Conservation (phyloP, 2,888 invertebrate genomes). For the Cordilura impudica region DNA sequence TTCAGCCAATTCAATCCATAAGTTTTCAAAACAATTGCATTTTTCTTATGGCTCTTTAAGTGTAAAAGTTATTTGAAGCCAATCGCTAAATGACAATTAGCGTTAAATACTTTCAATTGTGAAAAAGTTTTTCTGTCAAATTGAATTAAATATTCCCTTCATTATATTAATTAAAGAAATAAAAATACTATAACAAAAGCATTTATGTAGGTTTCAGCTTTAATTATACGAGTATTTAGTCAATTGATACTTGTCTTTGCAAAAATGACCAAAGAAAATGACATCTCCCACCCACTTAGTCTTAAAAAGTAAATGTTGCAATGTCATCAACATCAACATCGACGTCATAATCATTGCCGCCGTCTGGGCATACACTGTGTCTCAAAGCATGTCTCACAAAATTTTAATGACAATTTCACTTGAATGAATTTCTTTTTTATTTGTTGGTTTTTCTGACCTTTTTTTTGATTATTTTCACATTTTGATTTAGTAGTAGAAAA, state of each 20-base stretch:
- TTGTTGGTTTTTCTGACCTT: background rate
- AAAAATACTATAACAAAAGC: too few relatives aligned
- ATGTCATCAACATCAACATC: background rate
- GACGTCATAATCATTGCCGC: background rate
- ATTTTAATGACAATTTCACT: slow-evolving; percentile 35
- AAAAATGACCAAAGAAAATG: slow-evolving; percentile 25
- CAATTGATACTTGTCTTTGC: slow-evolving; percentile 29
- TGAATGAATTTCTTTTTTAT: slow-evolving; percentile 1
- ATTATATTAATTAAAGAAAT: background rate
- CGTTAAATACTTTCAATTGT: too few relatives aligned
- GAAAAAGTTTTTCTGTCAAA: background rate
- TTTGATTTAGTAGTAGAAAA: slow-evolving; percentile 33
- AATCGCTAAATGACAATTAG: too few relatives aligned
- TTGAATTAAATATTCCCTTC: background rate
- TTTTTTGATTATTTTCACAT: slow-evolving; percentile 31
- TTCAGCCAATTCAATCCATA: too few relatives aligned
- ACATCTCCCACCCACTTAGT: slow-evolving; percentile 37
- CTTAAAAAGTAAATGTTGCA: background rate
- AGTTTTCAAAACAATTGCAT: too few relatives aligned
- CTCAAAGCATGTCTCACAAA: slow-evolving; percentile 21
- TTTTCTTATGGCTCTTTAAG: too few relatives aligned
- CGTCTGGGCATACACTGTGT: slow-evolving; percentile 10
- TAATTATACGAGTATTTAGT: slow-evolving; percentile 30
- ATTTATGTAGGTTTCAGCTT: slow-evolving; percentile 16
- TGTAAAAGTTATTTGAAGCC: too few relatives aligned